Percentiles rank a stretch among this genome's conserved stretches.
phyloP scores from a whole-genome alignment of 2,113 vertebrate genomes.

The Psophia crepitans region DNA sequence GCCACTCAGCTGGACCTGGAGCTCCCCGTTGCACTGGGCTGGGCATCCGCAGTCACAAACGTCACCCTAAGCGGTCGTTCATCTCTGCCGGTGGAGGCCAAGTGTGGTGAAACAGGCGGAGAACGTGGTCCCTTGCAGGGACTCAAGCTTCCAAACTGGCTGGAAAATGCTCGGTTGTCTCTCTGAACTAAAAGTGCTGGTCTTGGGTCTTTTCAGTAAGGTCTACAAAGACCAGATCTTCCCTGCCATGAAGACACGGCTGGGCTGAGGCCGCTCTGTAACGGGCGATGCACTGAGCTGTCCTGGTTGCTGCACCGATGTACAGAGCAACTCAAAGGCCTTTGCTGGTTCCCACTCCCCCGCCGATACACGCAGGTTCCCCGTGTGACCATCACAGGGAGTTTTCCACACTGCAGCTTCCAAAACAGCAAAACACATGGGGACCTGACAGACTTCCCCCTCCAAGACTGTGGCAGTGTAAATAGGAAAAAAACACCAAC shows the following conservation, averaged over 20 bases:
- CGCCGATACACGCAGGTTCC: neutral
- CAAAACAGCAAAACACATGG: neutral
- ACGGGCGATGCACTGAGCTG: neutral
- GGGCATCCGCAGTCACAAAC: fast-evolving
- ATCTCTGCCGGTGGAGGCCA: neutral
- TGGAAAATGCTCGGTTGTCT: neutral
- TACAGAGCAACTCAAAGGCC: neutral
- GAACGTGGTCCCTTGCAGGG: fast-evolving
- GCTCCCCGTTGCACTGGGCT: neutral
- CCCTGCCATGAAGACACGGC: neutral
- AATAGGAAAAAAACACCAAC: neutral
- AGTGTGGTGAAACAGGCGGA: neutral
- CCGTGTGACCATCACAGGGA: neutral
- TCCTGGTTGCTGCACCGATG: neutral
- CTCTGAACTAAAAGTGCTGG: neutral
- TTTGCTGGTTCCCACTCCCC: neutral
- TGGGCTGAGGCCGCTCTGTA: neutral
- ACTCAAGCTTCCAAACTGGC: neutral
- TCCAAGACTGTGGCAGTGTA: neutral
- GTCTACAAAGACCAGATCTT: neutral
- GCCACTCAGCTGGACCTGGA: neutral
- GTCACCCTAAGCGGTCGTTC: neutral
- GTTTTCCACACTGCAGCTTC: neutral
- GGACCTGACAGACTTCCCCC: neutral
- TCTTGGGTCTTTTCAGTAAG: neutral